phyloP scores from a whole-genome alignment of 1,140 invertebrate genomes.

The Orchesella cincta region DNA sequence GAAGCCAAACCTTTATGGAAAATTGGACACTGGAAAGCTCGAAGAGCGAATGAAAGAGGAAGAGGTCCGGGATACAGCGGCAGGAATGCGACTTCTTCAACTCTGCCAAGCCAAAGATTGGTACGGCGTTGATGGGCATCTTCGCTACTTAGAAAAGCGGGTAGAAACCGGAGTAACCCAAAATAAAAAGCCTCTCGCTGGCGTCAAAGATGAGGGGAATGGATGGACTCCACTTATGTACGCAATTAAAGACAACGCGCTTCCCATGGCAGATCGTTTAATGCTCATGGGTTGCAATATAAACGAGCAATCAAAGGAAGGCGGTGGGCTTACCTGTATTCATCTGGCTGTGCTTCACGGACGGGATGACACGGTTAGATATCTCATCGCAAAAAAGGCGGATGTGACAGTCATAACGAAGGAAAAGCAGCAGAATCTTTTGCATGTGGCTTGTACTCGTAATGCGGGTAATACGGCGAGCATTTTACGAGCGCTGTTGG shows the following conservation, averaged over 20 bases:
- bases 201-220: conserved; percentile 56
- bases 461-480: conserved; percentile 84
- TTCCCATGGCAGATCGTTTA: conserved; percentile 82
- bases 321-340: conserved; percentile 73
- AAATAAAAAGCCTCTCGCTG: neutral
- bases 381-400: conserved; percentile 83
- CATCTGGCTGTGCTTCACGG: conserved; percentile 91
- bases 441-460: conserved; percentile 86
- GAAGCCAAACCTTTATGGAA: neutral
- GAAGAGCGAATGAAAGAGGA: neutral
- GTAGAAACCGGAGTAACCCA: neutral
- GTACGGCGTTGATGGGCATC: neutral
- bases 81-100: neutral
- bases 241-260: conserved; percentile 89
- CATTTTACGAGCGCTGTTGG: conserved; percentile 78
- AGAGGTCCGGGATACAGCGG: neutral
- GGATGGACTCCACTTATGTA: conserved; percentile 94
- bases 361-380: conserved; percentile 90
- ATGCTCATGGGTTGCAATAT: conserved; percentile 89
- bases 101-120: neutral
- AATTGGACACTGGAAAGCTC: neutral
- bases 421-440: conserved; percentile 74
- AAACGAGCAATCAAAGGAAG: conserved; percentile 74
- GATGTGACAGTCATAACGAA: conserved; percentile 88
- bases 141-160: neutral